These are phyloP conservation scores for Carlito syrichta DNA, from an alignment of 2,113 vertebrate genomes.

Conservation along the genomic window DNA sequence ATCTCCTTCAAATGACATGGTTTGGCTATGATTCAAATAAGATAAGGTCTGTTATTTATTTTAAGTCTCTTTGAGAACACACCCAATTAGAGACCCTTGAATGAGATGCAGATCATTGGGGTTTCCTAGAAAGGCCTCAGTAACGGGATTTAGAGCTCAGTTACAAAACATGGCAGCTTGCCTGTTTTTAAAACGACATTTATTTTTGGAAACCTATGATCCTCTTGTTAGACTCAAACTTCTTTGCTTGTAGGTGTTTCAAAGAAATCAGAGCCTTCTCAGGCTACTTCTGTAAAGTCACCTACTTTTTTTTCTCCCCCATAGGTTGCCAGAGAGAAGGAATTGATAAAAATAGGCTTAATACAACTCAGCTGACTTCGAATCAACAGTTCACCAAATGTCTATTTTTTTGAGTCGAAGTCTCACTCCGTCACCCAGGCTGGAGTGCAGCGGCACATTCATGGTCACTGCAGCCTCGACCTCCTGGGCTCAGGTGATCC, in stretches of 20 bases:
- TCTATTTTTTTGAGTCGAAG: no score
- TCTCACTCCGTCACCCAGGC: no score
- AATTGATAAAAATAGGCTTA: not conserved
- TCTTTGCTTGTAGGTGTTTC: slow-evolving; percentile 50
- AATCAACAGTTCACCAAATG: not conserved
- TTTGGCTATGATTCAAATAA: slow-evolving; percentile 53
- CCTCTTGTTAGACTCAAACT: slow-evolving; percentile 29
- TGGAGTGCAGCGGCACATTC: no score
- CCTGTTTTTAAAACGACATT: slow-evolving; percentile 35
- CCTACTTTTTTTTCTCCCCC: not conserved
- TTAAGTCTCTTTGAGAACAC: slow-evolving; percentile 22
- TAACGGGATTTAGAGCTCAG: not conserved
- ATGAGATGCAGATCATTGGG: not conserved
- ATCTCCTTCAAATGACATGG: slow-evolving; percentile 19
- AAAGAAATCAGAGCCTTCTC: slow-evolving; percentile 27
- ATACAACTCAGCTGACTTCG: not conserved
- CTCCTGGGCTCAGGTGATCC: no score
- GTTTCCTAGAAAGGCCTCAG: slow-evolving; percentile 50
- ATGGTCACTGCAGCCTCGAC: no score
- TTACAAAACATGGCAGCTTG: slow-evolving; percentile 37
- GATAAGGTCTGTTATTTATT: slow-evolving; percentile 39
- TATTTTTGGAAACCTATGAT: slow-evolving; percentile 58
- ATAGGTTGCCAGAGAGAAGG: not conserved
- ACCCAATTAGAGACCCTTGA: not conserved
- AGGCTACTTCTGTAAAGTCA: slow-evolving; percentile 28